These are phyloP conservation scores for Tenthredo distinguenda DNA, from an alignment of 2,888 invertebrate genomes.

Conservation along the genomic window DNA sequence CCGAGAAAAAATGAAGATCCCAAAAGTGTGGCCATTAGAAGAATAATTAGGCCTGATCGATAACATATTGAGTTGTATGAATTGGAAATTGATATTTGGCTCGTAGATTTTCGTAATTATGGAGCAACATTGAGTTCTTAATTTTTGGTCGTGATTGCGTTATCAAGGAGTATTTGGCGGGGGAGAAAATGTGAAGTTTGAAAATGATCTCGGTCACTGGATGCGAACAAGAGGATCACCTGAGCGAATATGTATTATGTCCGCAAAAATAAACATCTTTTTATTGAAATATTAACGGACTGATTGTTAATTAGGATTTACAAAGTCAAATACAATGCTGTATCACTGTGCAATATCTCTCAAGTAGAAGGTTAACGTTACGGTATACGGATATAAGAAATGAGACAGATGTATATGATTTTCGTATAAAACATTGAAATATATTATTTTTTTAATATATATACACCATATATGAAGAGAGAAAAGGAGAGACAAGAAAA, in stretches of 20 bases:
- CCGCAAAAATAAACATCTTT: not conserved
- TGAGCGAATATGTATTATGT: not conserved
- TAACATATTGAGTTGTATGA: not conserved
- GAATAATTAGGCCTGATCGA: not conserved
- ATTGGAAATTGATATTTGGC: not conserved
- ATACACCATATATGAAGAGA: not conserved
- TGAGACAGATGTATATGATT: not conserved
- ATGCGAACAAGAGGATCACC: not conserved
- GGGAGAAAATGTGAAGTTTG: not conserved
- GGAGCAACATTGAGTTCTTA: not conserved
- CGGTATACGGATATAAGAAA: not conserved
- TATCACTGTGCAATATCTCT: not conserved
- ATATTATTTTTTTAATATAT: not conserved
- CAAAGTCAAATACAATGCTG: not conserved
- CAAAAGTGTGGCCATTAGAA: not conserved
- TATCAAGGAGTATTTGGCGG: not conserved
- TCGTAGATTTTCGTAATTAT: not conserved
- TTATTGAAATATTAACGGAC: not conserved
- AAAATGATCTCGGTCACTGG: not conserved
- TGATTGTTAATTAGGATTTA: not conserved
- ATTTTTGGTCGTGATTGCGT: not conserved
- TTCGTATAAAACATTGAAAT: slow-evolving; percentile 2
- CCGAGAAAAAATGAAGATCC: too few relatives aligned
- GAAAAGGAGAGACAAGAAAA: not conserved
- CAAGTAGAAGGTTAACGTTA: not conserved